A percentile compares a stretch with the other conserved stretches of the same genome.
Evolutionary conservation across 2,113 vertebrate species (phyloP).

Genomic region (Sylvietta virens): DNA sequence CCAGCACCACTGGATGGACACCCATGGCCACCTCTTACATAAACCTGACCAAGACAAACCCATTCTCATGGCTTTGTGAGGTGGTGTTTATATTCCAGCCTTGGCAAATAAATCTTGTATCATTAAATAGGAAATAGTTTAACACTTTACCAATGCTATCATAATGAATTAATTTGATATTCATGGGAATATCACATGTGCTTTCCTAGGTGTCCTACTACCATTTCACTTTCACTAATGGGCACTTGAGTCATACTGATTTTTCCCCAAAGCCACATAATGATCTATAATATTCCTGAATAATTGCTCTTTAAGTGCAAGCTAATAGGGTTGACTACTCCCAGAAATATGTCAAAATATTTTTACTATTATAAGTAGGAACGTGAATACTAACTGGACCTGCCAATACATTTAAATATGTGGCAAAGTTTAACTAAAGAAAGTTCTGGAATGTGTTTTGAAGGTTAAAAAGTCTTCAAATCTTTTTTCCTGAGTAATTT

Average conservation of each 20-base stretch:
- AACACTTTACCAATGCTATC: constrained; percentile 25
- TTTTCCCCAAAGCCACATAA: constrained; percentile 69
- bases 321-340: constrained; percentile 62
- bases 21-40: neutral
- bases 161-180: constrained; percentile 59
- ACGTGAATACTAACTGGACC: neutral
- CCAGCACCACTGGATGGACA: neutral
- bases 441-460: neutral
- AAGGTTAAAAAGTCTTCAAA: neutral
- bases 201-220: constrained; percentile 60
- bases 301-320: constrained; percentile 66
- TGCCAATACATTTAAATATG: neutral
- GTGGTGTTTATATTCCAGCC: constrained; percentile 6
- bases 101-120: constrained; percentile 28
- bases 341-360: constrained; percentile 62
- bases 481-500: neutral
- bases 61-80: neutral
- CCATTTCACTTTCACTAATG: constrained; percentile 67
- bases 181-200: constrained; percentile 28
- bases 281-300: constrained; percentile 65
- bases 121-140: constrained; percentile 18
- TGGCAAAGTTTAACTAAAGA: neutral
- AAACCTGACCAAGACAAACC: neutral
- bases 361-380: constrained; percentile 50
- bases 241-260: constrained; percentile 61